Base-by-base conservation (phyloP, 2,797 vertebrate genomes). In the Epinephelus awoara region DNA sequence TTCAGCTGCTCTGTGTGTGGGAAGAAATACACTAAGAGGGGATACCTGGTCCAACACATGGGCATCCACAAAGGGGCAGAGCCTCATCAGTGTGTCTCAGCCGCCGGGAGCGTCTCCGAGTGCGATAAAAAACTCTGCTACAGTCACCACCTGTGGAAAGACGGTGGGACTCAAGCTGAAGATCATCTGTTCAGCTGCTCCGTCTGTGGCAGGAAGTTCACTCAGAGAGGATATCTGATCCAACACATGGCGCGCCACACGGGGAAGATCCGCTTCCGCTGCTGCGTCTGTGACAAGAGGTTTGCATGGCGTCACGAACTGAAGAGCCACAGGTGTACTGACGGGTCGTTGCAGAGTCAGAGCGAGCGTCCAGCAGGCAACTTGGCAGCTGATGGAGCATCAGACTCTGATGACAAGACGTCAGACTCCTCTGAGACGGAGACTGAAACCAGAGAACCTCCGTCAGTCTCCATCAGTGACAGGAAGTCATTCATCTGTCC, bases 41-140 rank as follows among this genome's bases (percentile, higher is more conserved):
- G 58, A 10, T 62, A 72, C 19, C 34, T 72, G 57, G 10, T 52
- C 15, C 58, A 51, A 6, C 69, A 72, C 47, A 72, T 72, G 69
- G 23, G 11, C 1, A 12, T 51, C 12, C 72, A 75, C 47, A 42
- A 11, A 42, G 11, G 40, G 11, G 40, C 3, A 11, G 40, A 42
- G 40, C 3, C 2, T 42, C 11, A 11, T 40, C 3, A 40, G 3
- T 65, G 72, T 40, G 50, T 51, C 11, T 42, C 40, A 42, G 40
- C 11, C 9, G 11, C 40, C 34, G 34, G 40, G 11, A 1, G 17
- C 18, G 2, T 34, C 40, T 47, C 54, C 4, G 64, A 66, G 29
- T 66, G 64, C 3, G 19, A 66, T 17, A 51, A 23, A 21, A 51
- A 34, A 18, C 46, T 51, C 2, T 71, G 69, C 46, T 71, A 40